Evolutionary conservation across 2,113 vertebrate genomes (phyloP).

Genomic region (Eulemur macaco): DNA sequence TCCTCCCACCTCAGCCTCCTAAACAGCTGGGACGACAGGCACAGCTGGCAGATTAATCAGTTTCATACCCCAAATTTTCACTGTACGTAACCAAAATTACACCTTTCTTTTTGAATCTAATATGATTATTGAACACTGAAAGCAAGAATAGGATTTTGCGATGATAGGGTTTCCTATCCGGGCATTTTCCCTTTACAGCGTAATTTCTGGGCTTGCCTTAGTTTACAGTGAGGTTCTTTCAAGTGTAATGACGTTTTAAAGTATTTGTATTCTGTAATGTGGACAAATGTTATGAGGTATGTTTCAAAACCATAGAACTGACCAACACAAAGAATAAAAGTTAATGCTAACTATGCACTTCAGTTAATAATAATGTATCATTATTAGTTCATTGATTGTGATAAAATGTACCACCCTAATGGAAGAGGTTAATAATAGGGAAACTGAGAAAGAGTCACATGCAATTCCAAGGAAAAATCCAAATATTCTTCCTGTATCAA

Average conservation of each 20-base stretch:
- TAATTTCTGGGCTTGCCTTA: not conserved
- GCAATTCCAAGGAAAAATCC: not conserved
- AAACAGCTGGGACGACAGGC: no score
- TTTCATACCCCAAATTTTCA: not conserved
- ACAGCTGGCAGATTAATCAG: no score
- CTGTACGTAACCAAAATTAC: not conserved
- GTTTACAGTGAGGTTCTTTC: not conserved
- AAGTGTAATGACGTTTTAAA: not conserved
- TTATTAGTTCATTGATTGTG: no score
- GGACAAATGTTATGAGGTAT: no score
- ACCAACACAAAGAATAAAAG: not conserved
- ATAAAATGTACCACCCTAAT: not conserved
- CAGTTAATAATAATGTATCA: not conserved
- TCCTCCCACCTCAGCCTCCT: no score
- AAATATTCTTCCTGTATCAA: not conserved
- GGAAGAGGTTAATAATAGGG: no score
- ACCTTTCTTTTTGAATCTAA: not conserved
- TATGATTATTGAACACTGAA: not conserved
- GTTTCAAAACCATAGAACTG: not conserved
- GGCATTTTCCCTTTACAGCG: not conserved
- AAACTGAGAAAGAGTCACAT: rapidly evolving
- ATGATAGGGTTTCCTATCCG: not conserved
- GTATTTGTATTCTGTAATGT: no score
- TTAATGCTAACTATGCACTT: not conserved
- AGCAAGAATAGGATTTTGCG: not conserved